Evolutionary conservation across 1,140 invertebrate species (phyloP), one percentile per base, ranked within the genome.

Genomic region (Cyphomyrmex costatus): DNA sequence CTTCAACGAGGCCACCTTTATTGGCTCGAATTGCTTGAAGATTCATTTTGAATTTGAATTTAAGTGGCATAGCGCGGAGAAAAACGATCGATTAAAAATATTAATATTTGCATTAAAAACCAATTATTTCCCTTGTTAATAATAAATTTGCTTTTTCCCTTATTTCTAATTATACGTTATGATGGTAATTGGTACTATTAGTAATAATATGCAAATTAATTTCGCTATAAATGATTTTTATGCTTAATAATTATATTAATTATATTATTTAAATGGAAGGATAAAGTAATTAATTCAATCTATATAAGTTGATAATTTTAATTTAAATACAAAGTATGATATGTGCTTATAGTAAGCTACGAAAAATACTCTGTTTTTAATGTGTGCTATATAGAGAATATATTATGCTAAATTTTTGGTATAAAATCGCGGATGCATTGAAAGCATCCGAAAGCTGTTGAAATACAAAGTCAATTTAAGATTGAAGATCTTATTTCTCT

Each of bases 11-110:
- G 30, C 27, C 21, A 73, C 36, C 61, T 90, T 90, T 86, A 88
- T 88, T 77, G 73, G 79, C 61, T 58, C 27, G 83, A 88, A 90
- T 90, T 66, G 68, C 74, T 53, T 46, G 79, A 87, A 63, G 87
- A 90, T 90, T 89, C 71, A 87, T 91, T 89, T 85, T 61, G 51
- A 12, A 78, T 51, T 79, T 51, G 87, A 58, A 82, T 90, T 88
- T 87, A 77, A 90, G 63, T 74, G 27, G 3, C 53, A 30, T 24
- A 49, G 33, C 56, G 24, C n/a, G 83, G 19, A 7, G 42, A 24
- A 70, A 73, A 79, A 84, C 36, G 66, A 33, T 33, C 74, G 70
- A 87, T 91, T 90, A 88, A 87, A 90, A 88, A 90, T 87, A 76
- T 87, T 90, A 90, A 90, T 91, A 90, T 90, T 89, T 89, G 61